Evolutionary conservation across 2,888 invertebrate genomes (phyloP).

Genomic region (Peribatodes rhomboidaria): DNA sequence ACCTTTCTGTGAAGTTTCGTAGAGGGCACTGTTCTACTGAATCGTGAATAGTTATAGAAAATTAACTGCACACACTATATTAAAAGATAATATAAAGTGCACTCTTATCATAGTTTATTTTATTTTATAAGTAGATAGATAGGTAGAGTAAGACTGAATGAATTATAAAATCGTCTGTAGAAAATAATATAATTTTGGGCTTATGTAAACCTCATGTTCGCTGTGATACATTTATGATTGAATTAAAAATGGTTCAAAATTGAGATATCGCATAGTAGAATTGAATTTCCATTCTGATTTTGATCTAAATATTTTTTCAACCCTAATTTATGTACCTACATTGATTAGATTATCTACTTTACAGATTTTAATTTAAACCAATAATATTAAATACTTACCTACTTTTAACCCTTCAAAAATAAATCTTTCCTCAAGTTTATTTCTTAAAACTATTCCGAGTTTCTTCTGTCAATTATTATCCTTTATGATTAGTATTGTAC

Average conservation of each 20-base stretch:
- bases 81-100: constrained; percentile 73
- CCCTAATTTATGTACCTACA: background rate
- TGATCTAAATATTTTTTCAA: background rate
- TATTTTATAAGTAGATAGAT: constrained; percentile 71
- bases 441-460: constrained; percentile 50
- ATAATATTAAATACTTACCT: too few relatives aligned
- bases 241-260: constrained; percentile 51
- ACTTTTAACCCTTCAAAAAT: background rate
- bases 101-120: constrained; percentile 73
- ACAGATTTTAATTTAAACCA: background rate
- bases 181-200: constrained; percentile 59
- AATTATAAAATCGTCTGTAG: constrained; percentile 66
- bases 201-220: constrained; percentile 72
- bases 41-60: constrained; percentile 61
- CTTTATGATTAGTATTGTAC: constrained; percentile 61
- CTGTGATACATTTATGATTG: constrained; percentile 71
- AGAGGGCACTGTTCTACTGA: constrained; percentile 55
- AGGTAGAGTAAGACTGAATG: constrained; percentile 82
- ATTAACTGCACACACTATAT: constrained; percentile 73
- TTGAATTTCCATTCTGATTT: background rate
- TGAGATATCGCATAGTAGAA: constrained; percentile 11
- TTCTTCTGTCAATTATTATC: constrained; percentile 82
- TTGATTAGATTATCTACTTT: background rate
- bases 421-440: background rate
- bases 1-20: background rate